Percentiles rank a stretch among this genome's conserved stretches.
Conservation (phyloP, 1,140 invertebrate species). For the Drosophila serrata region DNA sequence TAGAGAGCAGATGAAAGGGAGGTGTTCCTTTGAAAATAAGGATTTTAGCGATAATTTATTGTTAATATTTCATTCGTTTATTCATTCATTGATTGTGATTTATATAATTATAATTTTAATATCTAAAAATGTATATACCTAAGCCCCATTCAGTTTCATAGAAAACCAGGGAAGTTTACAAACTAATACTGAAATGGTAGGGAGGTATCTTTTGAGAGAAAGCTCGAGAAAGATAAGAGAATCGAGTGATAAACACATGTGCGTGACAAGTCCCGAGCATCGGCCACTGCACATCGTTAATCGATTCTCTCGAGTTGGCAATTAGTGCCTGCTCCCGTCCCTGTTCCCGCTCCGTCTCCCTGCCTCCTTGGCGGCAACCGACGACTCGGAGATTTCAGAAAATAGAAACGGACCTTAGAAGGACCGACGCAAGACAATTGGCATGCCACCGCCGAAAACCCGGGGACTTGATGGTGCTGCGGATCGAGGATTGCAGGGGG, state of each 20-base stretch:
- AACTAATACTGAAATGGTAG: background rate
- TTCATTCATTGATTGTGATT: accelerated
- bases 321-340: constrained; percentile 9
- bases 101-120: no score
- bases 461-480: constrained; percentile 9
- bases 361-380: constrained; percentile 28
- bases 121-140: background rate
- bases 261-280: constrained; percentile 49
- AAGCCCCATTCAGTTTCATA: background rate
- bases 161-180: background rate
- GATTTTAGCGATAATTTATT: no score
- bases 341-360: background rate
- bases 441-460: constrained; percentile 23
- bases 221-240: constrained; percentile 26
- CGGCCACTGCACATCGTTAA: constrained; percentile 13
- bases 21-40: background rate
- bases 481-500: background rate
- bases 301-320: constrained; percentile 45
- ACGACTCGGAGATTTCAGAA: constrained; percentile 84
- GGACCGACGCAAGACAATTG: constrained; percentile 79
- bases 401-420: constrained; percentile 87
- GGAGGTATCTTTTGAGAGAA: constrained; percentile 14
- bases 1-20: no score
- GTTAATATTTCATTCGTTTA: no score
- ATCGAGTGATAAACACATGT: constrained; percentile 65